A percentile compares a stretch with the other conserved stretches of the same genome.
These are phyloP conservation scores for Moxostoma hubbsi DNA, from an alignment of 2,797 vertebrate species.

Conservation along the genomic window DNA sequence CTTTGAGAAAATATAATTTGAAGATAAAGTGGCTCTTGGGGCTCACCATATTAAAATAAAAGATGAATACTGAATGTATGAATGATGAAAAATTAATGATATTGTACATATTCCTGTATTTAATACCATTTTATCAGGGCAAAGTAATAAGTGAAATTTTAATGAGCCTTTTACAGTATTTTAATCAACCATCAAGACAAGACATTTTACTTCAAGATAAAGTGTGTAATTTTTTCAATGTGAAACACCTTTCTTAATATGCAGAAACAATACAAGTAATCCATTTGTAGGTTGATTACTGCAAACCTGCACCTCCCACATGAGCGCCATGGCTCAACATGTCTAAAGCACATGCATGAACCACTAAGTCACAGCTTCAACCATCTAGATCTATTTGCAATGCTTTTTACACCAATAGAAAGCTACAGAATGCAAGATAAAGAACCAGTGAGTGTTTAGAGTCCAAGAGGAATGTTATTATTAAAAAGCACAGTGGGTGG, in stretches of 20 bases:
- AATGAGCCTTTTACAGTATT: too few relatives aligned
- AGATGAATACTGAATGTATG: too few relatives aligned
- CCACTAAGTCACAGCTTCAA: not conserved
- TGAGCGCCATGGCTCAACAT: too few relatives aligned
- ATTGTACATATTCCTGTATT: not conserved
- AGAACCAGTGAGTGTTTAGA: conserved; percentile 3
- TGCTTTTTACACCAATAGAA: not conserved
- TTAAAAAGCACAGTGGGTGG: conserved; percentile 41
- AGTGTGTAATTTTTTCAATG: too few relatives aligned
- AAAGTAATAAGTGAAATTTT: too few relatives aligned
- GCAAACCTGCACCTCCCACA: too few relatives aligned
- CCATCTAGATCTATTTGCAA: conserved; percentile 1
- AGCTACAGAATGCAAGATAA: not conserved
- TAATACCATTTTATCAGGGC: not conserved
- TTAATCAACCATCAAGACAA: too few relatives aligned
- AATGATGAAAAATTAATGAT: not conserved
- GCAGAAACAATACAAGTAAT: too few relatives aligned
- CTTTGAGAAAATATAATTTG: not conserved
- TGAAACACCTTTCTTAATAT: too few relatives aligned
- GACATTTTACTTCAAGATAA: too few relatives aligned
- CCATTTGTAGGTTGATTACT: too few relatives aligned
- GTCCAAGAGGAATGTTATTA: conserved; percentile 32
- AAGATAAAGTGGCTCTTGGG: not conserved
- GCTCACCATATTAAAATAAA: not conserved
- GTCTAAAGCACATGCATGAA: not conserved